Conservation (phyloP, 2,113 vertebrate genomes). For the Vireo altiloquus region DNA sequence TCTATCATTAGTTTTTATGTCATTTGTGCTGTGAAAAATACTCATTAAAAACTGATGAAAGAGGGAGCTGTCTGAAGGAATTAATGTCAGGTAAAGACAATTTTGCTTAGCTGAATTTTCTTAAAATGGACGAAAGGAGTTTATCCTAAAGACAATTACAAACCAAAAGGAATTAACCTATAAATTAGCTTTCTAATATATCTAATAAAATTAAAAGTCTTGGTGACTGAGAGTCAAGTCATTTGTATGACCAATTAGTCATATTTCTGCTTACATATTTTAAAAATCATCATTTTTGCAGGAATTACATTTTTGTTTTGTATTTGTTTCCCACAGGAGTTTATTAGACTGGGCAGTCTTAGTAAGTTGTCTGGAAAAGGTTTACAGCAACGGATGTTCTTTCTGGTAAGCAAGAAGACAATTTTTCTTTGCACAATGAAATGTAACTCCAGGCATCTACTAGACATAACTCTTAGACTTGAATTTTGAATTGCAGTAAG, state of each 20-base stretch:
- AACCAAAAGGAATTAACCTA: neutral
- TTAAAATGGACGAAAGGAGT: neutral
- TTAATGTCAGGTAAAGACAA: neutral
- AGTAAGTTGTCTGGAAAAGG: conserved; percentile 98
- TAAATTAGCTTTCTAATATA: neutral
- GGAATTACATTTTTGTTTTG: neutral
- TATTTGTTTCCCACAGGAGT: conserved; percentile 80
- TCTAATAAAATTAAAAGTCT: neutral
- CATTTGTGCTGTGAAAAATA: neutral
- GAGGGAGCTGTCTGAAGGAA: neutral
- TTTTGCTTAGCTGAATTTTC: neutral
- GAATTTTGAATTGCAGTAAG: neutral
- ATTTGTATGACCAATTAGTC: neutral
- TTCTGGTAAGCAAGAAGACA: conserved; percentile 82
- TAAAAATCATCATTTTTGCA: neutral
- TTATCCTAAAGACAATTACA: neutral
- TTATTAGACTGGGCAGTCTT: conserved; percentile 95
- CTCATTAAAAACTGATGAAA: neutral
- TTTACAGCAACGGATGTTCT: conserved; percentile 98
- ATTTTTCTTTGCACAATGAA: neutral
- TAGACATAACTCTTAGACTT: neutral
- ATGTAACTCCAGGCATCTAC: neutral
- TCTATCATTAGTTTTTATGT: neutral
- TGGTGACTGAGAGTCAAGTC: neutral
- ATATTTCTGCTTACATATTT: neutral